These are phyloP conservation scores for human DNA, from an alignment of 2,113 vertebrate genomes.

Conservation along the genomic window GRCh38 chr6:2163501-2164000, in stretches of 20 bases:
- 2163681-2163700: not conserved
- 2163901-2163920: not conserved
- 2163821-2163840: not conserved
- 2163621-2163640: not conserved
- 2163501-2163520: too few relatives aligned
- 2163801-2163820: not conserved
- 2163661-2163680: not conserved
- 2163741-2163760: not conserved
- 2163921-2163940: not conserved
- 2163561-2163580: not conserved
- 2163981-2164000: not conserved
- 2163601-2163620: not conserved
- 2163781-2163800: not conserved
- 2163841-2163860: not conserved
- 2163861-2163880: not conserved
- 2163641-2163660: not conserved
- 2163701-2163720: not conserved
- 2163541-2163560: not conserved
- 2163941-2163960: not conserved
- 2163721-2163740: not conserved
- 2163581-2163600: not conserved
- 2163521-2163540: too few relatives aligned
- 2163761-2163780: not conserved
- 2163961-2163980: not conserved
- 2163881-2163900: not conserved